Evolutionary conservation across 2,888 invertebrate genomes (phyloP).

Genomic region (Drosophila borborema): DNA sequence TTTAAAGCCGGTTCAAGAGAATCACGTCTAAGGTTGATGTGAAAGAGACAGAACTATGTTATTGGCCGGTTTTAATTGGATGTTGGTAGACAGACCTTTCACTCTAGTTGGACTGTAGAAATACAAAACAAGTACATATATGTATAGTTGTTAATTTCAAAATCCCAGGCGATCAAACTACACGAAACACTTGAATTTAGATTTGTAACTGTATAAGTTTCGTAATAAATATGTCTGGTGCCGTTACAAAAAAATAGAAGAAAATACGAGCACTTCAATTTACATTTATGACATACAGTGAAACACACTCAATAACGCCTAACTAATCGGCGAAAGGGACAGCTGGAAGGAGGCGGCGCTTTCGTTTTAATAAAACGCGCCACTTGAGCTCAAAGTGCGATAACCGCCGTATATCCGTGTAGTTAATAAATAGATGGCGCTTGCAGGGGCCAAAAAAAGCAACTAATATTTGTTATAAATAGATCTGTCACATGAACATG

Average conservation of each 20-base stretch:
- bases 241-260: constrained; percentile 3
- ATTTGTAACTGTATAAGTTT: constrained; percentile 44
- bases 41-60: not conserved
- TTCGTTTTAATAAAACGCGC: constrained; percentile 64
- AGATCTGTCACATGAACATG: not conserved
- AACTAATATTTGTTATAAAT: constrained; percentile 18
- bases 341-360: constrained; percentile 16
- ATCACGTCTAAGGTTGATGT: not conserved
- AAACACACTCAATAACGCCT: constrained; percentile 10
- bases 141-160: constrained; percentile 26
- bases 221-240: constrained; percentile 35
- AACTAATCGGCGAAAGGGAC: constrained; percentile 29
- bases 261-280: constrained; percentile 46
- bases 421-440: constrained; percentile 47
- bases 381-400: constrained; percentile 66
- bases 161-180: constrained; percentile 34
- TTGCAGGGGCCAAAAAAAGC: constrained; percentile 6
- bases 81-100: not conserved
- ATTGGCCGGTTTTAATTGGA: not conserved
- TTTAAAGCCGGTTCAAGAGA: not conserved
- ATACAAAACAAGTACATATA: not conserved
- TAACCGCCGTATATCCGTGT: constrained; percentile 41
- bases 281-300: constrained; percentile 41
- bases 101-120: not conserved
- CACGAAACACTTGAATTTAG: constrained; percentile 24